Evolutionary conservation across 1,140 invertebrate genomes (phyloP).

Genomic region (Leucophenga varia): DNA sequence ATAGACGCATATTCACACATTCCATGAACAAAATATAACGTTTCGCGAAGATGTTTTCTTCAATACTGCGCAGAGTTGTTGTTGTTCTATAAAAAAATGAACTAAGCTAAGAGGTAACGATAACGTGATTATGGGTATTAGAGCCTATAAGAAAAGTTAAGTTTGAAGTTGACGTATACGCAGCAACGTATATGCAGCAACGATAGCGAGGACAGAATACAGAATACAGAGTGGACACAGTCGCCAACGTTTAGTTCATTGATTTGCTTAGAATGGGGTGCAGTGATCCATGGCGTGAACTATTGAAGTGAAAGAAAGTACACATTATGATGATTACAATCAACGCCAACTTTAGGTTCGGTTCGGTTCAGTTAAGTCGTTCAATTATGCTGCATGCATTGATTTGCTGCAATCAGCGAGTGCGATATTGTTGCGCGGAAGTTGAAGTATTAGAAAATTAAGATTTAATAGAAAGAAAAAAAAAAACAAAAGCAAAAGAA

Average conservation of each 20-base stretch:
- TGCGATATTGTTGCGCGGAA: too few species aligned
- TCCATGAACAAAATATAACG: too few species aligned
- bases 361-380: too few species aligned
- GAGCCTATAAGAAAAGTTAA: conserved; percentile 39
- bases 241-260: background rate
- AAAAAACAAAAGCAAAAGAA: conserved; percentile 21
- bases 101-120: conserved; percentile 49
- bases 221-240: background rate
- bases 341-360: conserved; percentile 17
- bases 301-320: conserved; percentile 52
- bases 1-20: too few species aligned
- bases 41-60: too few species aligned
- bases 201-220: conserved; percentile 6
- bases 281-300: conserved; percentile 47
- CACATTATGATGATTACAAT: conserved; percentile 52
- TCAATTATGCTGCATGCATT: too few species aligned
- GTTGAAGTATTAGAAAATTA: too few species aligned
- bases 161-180: conserved; percentile 11
- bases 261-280: conserved; percentile 3
- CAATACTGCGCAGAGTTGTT: too few species aligned
- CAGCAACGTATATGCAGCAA: conserved; percentile 9
- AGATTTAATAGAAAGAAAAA: too few species aligned
- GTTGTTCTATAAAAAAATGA: too few species aligned
- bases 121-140: conserved; percentile 52
- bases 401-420: too few species aligned